Conservation (phyloP, 2,888 invertebrate species). For the Drosophila vallismaia region DNA sequence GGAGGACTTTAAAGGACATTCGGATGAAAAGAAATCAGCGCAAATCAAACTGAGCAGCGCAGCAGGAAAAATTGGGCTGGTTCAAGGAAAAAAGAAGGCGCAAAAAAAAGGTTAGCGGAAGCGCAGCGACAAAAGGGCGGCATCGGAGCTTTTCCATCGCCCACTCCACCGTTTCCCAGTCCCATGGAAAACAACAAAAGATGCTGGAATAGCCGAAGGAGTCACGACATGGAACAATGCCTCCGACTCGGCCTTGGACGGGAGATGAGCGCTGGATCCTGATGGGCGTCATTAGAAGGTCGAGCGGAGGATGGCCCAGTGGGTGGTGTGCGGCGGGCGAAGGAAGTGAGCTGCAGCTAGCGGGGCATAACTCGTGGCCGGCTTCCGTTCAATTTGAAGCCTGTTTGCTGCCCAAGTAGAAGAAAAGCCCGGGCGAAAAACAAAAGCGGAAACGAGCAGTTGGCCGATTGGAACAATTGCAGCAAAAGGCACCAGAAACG, state of each 20-base stretch:
- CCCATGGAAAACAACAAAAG: conserved; percentile 61
- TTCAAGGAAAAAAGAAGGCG: conserved; percentile 38
- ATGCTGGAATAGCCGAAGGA: conserved; percentile 64
- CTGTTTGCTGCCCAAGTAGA: conserved; percentile 72
- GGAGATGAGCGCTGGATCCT: conserved; percentile 33
- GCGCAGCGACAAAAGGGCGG: conserved; percentile 56
- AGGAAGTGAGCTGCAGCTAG: conserved; percentile 43
- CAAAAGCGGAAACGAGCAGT: conserved; percentile 75
- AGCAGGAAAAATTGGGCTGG: conserved; percentile 69
- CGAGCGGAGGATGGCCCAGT: conserved; percentile 31
- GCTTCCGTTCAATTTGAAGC: conserved; percentile 78
- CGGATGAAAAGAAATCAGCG: conserved; percentile 67
- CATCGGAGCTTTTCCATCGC: conserved; percentile 47
- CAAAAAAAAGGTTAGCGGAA: conserved; percentile 41
- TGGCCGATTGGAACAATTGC: conserved; percentile 77
- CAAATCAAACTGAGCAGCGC: conserved; percentile 71
- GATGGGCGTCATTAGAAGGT: background rate
- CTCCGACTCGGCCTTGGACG: conserved; percentile 63
- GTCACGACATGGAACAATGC: conserved; percentile 66
- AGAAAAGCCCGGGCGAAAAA: conserved; percentile 64
- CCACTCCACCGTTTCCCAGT: conserved; percentile 8
- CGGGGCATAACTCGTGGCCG: conserved; percentile 67
- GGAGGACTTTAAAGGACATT: conserved; percentile 63
- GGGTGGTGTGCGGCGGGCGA: conserved; percentile 4
- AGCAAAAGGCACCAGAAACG: conserved; percentile 49